Evolutionary conservation across 2,113 vertebrate species (phyloP).

Genomic region (Cochlearius cochlearius): DNA sequence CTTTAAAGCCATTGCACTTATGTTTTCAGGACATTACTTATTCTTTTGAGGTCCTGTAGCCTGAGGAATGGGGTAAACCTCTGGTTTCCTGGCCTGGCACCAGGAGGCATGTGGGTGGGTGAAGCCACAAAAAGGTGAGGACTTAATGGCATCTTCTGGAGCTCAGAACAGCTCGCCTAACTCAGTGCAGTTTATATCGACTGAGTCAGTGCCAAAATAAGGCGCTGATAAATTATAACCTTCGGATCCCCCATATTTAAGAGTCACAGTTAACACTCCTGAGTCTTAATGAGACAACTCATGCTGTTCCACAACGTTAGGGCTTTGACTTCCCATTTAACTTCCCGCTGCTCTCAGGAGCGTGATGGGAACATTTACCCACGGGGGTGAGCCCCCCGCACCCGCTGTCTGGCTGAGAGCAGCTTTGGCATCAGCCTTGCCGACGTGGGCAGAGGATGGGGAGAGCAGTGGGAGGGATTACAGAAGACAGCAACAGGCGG

Average conservation of each 20-base stretch:
- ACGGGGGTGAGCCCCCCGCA: accelerated
- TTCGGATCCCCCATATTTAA: background rate
- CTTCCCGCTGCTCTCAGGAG: background rate
- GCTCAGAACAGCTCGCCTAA: background rate
- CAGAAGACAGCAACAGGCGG: background rate
- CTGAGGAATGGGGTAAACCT: background rate
- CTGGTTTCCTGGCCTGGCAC: background rate
- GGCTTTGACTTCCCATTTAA: background rate
- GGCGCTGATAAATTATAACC: background rate
- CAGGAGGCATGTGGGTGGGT: background rate
- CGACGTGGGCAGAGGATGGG: background rate
- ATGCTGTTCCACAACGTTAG: background rate
- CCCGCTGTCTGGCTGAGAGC: background rate
- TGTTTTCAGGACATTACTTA: background rate
- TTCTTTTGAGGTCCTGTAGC: background rate
- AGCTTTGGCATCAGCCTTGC: background rate
- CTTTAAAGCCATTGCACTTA: background rate
- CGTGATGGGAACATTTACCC: background rate
- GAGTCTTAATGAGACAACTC: background rate
- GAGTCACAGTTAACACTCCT: background rate
- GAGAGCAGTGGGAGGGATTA: background rate
- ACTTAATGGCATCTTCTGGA: background rate
- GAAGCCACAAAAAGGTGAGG: background rate
- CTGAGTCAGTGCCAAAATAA: background rate
- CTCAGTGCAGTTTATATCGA: background rate